These are phyloP conservation scores for Drosophila falleni DNA, from an alignment of 2,888 invertebrate genomes.

Conservation along the genomic window DNA sequence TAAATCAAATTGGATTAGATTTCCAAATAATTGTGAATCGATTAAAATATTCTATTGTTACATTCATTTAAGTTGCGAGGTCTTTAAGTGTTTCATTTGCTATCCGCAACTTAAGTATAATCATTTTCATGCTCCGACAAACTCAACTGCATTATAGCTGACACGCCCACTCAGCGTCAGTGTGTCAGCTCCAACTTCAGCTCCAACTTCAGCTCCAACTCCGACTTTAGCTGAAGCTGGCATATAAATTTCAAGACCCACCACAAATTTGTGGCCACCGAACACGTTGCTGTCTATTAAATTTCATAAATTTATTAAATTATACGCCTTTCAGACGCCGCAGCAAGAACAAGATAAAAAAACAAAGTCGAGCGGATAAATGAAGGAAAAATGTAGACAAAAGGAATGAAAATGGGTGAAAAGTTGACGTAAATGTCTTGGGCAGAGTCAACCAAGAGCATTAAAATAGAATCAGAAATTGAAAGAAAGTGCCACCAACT, in stretches of 20 bases:
- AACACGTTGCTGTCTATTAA: conserved; percentile 80
- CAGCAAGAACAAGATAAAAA: not conserved
- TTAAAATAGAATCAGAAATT: conserved; percentile 43
- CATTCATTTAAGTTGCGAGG: conserved; percentile 1
- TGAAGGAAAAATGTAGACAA: conserved; percentile 48
- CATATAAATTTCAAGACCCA: conserved; percentile 71
- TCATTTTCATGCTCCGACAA: conserved; percentile 48
- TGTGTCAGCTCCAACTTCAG: conserved; percentile 5
- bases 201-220: conserved; percentile 5
- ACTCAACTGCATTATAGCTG: conserved; percentile 52
- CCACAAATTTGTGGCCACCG: conserved; percentile 78
- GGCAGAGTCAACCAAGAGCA: conserved; percentile 37
- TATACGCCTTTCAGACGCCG: conserved; percentile 58
- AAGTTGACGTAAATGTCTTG: conserved; percentile 50
- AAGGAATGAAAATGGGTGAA: conserved; percentile 45
- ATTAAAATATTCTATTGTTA: not conserved
- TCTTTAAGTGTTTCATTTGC: conserved; percentile 33
- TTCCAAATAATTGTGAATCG: not conserved
- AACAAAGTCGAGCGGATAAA: conserved; percentile 47
- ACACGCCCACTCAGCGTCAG: conserved; percentile 62
- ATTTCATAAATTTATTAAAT: conserved; percentile 79
- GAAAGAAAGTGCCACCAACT: conserved; percentile 70
- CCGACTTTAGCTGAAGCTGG: conserved; percentile 20
- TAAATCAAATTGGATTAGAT: not conserved
- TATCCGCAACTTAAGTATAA: conserved; percentile 45